These are phyloP conservation scores for Trissolcus japonicus DNA, from an alignment of 2,888 invertebrate genomes.

Conservation along the genomic window DNA sequence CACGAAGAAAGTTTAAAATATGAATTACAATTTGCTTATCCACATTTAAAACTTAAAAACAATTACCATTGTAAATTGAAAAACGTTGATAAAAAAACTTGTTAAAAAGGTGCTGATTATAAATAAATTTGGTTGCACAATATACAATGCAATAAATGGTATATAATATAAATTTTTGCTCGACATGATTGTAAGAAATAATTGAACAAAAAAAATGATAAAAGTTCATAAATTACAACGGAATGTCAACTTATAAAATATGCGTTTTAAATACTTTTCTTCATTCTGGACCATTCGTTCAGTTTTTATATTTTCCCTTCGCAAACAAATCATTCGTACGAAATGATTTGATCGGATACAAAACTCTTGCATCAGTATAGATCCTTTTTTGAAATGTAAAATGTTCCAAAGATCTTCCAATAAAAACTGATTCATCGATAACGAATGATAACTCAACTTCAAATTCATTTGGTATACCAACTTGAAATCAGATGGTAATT, in stretches of 20 bases:
- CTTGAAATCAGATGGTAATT: not conserved
- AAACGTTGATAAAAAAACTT: no score
- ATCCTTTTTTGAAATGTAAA: not conserved
- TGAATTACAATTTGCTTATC: no score
- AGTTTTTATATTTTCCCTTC: not conserved
- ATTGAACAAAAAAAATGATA: not conserved
- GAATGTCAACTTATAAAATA: conserved; percentile 13
- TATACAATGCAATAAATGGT: no score
- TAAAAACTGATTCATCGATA: no score
- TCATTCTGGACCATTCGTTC: conserved; percentile 3
- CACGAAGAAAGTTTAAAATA: not conserved
- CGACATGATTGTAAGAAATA: not conserved
- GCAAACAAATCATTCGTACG: not conserved
- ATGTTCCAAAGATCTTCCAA: no score
- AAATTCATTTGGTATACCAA: no score
- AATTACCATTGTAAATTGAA: no score
- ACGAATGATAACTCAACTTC: no score
- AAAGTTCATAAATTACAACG: conserved; percentile 10
- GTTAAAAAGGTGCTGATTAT: no score
- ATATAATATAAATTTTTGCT: no score
- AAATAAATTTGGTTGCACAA: no score
- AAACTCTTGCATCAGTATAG: not conserved
- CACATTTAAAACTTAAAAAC: no score
- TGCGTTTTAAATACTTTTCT: conserved; percentile 17
- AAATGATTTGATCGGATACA: conserved; percentile 4